Evolutionary conservation across 2,797 vertebrate genomes (phyloP).

Genomic region (Numenius phaeopus): DNA sequence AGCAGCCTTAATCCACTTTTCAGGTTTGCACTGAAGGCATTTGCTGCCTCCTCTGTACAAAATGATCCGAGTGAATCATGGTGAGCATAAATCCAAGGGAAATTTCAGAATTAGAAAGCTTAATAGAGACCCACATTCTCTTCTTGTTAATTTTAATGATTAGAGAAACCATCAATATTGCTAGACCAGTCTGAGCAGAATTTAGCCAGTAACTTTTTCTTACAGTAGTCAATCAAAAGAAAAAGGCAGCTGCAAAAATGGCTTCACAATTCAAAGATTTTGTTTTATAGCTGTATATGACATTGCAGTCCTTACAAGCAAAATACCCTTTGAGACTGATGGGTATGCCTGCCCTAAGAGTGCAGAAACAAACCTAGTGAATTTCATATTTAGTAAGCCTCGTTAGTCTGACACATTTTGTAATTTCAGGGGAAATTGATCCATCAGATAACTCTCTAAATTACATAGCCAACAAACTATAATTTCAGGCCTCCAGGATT

Average conservation of each 20-base stretch:
- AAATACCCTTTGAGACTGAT: not conserved
- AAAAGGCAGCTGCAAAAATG: not conserved
- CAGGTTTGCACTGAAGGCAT: not conserved
- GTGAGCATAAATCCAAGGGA: rapidly evolving
- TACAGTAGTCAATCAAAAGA: not conserved
- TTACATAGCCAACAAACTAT: not conserved
- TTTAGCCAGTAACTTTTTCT: not conserved
- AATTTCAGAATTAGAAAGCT: not conserved
- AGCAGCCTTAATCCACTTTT: not conserved
- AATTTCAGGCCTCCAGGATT: not conserved
- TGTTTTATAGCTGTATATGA: not conserved
- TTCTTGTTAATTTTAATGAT: not conserved
- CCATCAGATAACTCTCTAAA: not conserved
- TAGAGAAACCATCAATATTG: not conserved
- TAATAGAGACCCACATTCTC: not conserved
- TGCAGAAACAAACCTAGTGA: not conserved
- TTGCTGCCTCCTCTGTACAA: not conserved
- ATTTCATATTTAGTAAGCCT: not conserved
- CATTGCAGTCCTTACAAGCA: not conserved
- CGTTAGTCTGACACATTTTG: not conserved
- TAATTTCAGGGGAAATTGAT: not conserved
- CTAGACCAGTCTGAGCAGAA: not conserved
- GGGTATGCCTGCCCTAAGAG: not conserved
- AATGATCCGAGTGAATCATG: rapidly evolving
- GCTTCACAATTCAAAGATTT: not conserved